phyloP scores from a whole-genome alignment of 2,113 vertebrate species.

The Malurus elegans region DNA sequence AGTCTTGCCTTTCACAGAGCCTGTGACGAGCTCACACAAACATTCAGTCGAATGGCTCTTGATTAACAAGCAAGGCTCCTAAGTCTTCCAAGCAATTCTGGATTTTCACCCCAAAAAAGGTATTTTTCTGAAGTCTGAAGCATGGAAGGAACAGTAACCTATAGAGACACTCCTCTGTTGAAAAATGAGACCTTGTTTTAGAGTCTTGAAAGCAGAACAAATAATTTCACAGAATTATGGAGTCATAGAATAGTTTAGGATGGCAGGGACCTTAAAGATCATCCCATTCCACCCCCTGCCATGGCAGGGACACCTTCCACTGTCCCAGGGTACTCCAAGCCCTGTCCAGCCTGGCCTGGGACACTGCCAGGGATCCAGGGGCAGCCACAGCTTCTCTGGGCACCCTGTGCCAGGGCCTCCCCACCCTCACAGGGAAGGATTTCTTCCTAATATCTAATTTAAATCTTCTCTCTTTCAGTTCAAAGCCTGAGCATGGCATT shows the following conservation, averaged over 20 bases:
- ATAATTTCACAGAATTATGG: not conserved
- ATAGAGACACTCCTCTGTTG: not conserved
- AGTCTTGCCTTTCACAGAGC: not conserved
- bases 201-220: not conserved
- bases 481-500: not conserved
- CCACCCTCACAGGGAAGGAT: not conserved
- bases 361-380: not conserved
- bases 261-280: no score
- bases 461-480: not conserved
- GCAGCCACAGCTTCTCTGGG: not conserved
- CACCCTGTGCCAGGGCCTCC: fast-evolving
- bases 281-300: not conserved
- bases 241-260: not conserved
- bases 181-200: not conserved
- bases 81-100: not conserved
- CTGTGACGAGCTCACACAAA: not conserved
- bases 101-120: not conserved
- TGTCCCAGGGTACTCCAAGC: fast-evolving
- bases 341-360: fast-evolving
- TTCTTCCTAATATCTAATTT: fast-evolving
- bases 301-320: not conserved
- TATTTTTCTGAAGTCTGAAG: not conserved
- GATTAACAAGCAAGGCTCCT: not conserved
- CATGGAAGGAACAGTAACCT: not conserved
- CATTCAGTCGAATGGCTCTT: not conserved